Conservation (phyloP, 2,888 invertebrate species). For the Meteorus colon region DNA sequence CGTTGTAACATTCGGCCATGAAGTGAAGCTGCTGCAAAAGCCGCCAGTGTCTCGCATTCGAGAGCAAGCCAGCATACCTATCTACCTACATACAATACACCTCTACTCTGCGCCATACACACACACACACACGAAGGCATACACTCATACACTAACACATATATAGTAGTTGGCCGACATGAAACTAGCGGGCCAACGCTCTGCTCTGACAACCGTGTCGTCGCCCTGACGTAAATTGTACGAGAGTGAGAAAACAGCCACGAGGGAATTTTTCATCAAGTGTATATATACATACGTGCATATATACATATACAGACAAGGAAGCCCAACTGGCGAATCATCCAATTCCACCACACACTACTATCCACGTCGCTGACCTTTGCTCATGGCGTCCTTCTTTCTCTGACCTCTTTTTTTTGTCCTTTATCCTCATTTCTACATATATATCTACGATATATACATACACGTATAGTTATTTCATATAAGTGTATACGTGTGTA, state of each 20-base stretch:
- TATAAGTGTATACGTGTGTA: not conserved
- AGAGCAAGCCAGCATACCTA: constrained; percentile 5
- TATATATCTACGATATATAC: not conserved
- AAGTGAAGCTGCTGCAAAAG: constrained; percentile 30
- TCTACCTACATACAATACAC: constrained; percentile 2
- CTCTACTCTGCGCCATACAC: not conserved
- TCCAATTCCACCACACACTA: constrained; percentile 8
- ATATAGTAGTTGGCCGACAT: constrained; percentile 58
- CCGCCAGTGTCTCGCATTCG: constrained; percentile 8
- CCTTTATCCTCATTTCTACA: constrained; percentile 18
- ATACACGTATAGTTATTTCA: not conserved
- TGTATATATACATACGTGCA: not conserved
- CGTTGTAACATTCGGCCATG: not conserved
- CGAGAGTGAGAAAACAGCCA: not conserved
- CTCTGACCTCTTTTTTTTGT: constrained; percentile 38
- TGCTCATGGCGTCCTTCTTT: constrained; percentile 37
- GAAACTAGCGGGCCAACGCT: constrained; percentile 64
- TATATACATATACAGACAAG: constrained; percentile 14
- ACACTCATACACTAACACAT: not conserved
- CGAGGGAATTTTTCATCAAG: constrained; percentile 19
- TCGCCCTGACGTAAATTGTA: constrained; percentile 50
- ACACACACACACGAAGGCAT: not conserved
- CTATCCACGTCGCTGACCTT: constrained; percentile 33
- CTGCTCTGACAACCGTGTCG: constrained; percentile 61
- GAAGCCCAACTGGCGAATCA: constrained; percentile 22